phyloP scores from a whole-genome alignment of 2,113 vertebrate genomes.

The Cygnus buccinator region DNA sequence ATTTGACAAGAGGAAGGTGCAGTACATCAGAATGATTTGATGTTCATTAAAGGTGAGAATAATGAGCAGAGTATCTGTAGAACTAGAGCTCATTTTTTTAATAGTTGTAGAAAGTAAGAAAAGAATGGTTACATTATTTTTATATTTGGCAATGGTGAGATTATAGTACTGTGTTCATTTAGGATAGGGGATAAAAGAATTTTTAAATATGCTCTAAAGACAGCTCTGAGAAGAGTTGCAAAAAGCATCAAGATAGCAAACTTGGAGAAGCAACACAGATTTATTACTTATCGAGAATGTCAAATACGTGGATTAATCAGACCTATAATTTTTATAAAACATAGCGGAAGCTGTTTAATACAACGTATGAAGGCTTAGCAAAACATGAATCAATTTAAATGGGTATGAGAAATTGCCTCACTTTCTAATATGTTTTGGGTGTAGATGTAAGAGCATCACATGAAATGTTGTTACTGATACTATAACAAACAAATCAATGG shows the following conservation, averaged over 20 bases:
- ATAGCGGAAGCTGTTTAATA: not conserved
- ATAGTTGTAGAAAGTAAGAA: not conserved
- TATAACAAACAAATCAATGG: not conserved
- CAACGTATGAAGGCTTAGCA: not conserved
- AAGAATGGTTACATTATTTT: not conserved
- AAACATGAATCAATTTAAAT: not conserved
- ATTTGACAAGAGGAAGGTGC: not conserved
- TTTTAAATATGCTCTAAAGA: not conserved
- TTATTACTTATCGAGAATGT: not conserved
- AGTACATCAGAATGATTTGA: not conserved
- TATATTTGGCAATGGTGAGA: not conserved
- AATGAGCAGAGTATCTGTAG: not conserved
- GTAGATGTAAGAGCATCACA: not conserved
- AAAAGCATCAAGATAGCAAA: not conserved
- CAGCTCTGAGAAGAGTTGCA: not conserved
- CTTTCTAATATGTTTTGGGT: rapidly evolving
- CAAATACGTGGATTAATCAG: not conserved
- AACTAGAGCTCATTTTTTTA: not conserved
- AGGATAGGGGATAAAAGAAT: not conserved
- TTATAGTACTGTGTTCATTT: not conserved
- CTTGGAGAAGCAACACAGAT: not conserved
- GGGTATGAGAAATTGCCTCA: not conserved
- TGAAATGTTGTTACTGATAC: not conserved
- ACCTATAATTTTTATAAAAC: not conserved
- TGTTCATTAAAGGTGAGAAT: not conserved